A percentile compares a stretch with the other conserved stretches of the same genome.
phyloP scores from a whole-genome alignment of 2,113 vertebrate genomes.

The Chionomys nivalis region DNA sequence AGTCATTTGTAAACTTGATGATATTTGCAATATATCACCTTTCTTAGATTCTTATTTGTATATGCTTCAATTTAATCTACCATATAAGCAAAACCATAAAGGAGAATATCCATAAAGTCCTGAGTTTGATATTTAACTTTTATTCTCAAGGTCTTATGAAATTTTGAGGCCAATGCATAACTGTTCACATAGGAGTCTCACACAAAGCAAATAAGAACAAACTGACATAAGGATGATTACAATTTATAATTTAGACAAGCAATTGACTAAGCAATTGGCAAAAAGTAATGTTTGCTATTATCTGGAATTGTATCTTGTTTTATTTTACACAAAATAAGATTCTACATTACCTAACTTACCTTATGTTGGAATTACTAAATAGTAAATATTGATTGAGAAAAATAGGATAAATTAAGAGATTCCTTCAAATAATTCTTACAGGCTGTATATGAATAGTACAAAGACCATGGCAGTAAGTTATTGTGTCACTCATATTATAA shows the following conservation, averaged over 20 bases:
- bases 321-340: background rate
- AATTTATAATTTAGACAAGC: background rate
- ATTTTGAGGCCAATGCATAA: conserved; percentile 9
- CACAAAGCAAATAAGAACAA: background rate
- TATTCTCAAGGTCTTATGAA: background rate
- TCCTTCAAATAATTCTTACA: conserved; percentile 44
- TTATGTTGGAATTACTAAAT: background rate
- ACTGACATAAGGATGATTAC: background rate
- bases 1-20: conserved; percentile 19
- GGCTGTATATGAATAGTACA: background rate
- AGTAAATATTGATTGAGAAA: conserved; percentile 36
- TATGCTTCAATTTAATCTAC: conserved; percentile 48
- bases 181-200: background rate
- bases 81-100: conserved; percentile 20
- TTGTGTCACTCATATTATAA: background rate
- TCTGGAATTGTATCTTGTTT: background rate
- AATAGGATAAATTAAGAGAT: background rate
- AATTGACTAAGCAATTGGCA: conserved; percentile 20
- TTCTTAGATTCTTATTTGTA: conserved; percentile 23
- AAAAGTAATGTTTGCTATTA: background rate
- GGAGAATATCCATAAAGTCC: background rate
- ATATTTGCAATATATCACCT: conserved; percentile 8
- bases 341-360: background rate
- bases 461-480: background rate
- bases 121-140: conserved; percentile 14